phyloP scores from a whole-genome alignment of 1,140 invertebrate species.

The Aphis craccivora region DNA sequence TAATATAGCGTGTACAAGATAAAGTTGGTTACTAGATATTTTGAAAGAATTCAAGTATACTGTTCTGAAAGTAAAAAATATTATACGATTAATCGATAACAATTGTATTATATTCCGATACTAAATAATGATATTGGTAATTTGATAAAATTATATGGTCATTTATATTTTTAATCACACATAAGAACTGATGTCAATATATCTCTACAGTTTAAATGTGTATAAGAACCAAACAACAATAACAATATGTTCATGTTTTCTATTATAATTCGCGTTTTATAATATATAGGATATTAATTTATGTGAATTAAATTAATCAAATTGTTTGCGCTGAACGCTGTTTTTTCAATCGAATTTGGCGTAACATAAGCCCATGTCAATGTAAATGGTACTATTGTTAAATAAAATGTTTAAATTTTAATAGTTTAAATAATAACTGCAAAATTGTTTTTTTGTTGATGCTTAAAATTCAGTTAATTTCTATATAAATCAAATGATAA shows the following conservation, averaged over 20 bases:
- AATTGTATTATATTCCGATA: background rate
- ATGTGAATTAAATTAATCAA: background rate
- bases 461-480: too few relatives aligned
- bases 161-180: background rate
- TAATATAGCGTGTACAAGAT: background rate
- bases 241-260: too few relatives aligned
- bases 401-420: background rate
- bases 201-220: background rate
- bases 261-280: too few relatives aligned
- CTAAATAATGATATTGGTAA: background rate
- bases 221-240: too few relatives aligned
- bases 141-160: background rate
- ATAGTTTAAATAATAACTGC: too few relatives aligned
- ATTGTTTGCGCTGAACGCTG: background rate
- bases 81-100: background rate
- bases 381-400: background rate
- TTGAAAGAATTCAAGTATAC: background rate
- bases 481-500: too few relatives aligned
- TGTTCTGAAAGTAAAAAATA: background rate
- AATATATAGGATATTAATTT: background rate
- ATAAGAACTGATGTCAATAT: background rate
- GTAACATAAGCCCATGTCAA: background rate
- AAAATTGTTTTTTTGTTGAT: too few relatives aligned
- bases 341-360: background rate
- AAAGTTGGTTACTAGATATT: background rate